Percentiles rank a stretch among this genome's conserved stretches.
phyloP scores from a whole-genome alignment of 2,888 invertebrate species.

The Crossocerus cetratus region DNA sequence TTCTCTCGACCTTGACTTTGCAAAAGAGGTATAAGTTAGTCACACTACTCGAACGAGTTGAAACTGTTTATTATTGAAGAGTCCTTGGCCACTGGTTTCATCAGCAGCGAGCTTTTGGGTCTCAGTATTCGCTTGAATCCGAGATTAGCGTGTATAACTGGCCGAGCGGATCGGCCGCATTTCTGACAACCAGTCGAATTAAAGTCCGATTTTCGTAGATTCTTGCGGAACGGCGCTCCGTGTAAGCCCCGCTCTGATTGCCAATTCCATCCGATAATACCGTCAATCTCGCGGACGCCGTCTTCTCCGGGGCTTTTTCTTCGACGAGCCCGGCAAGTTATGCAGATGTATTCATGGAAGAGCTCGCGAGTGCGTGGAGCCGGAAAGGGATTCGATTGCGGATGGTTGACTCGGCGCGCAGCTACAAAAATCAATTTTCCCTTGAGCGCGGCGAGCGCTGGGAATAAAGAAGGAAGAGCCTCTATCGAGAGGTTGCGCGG shows the following conservation, averaged over 20 bases:
- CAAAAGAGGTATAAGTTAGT: too few relatives aligned
- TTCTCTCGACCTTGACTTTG: too few relatives aligned
- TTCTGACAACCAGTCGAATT: neutral
- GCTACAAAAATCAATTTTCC: conserved; percentile 40
- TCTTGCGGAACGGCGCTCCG: conserved; percentile 19
- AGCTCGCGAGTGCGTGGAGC: conserved; percentile 24
- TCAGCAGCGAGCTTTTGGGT: too few relatives aligned
- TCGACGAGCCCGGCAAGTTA: conserved; percentile 10
- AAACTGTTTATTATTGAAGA: too few relatives aligned
- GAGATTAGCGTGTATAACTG: too few relatives aligned
- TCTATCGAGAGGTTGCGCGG: conserved; percentile 27
- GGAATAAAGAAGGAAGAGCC: neutral
- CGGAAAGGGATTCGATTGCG: conserved; percentile 29
- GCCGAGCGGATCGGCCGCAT: too few relatives aligned
- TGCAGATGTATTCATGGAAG: conserved; percentile 47
- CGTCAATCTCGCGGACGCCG: conserved; percentile 44
- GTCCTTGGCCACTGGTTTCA: too few relatives aligned
- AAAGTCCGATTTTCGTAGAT: neutral
- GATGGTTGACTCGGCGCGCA: conserved; percentile 26
- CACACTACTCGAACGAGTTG: too few relatives aligned
- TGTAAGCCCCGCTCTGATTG: conserved; percentile 29
- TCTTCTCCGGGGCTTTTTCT: conserved; percentile 13
- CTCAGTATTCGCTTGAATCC: too few relatives aligned
- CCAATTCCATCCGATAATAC: conserved; percentile 55
- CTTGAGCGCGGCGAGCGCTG: neutral